These are phyloP conservation scores for Epinotia demarniana DNA, from an alignment of 2,888 invertebrate species.

Conservation along the genomic window DNA sequence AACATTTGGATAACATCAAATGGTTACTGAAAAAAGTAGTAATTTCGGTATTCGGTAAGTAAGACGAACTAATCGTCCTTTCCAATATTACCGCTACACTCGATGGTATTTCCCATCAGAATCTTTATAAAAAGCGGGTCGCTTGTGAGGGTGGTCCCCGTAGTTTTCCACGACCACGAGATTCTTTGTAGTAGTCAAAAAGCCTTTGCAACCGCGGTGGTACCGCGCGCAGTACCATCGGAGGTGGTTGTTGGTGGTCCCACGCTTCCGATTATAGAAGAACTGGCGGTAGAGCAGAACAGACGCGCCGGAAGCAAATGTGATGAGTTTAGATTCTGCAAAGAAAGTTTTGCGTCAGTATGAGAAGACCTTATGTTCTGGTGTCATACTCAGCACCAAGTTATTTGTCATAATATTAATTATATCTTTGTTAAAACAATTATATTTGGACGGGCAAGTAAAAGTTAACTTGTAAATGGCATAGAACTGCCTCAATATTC, in stretches of 20 bases:
- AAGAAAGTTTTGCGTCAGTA: constrained; percentile 3
- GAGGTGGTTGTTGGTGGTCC: constrained; percentile 43
- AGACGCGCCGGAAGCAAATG: constrained; percentile 9
- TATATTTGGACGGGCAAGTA: too few species aligned
- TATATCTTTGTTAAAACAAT: too few species aligned
- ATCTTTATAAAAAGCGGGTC: constrained; percentile 44
- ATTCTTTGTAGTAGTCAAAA: constrained; percentile 46
- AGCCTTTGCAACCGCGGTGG: constrained; percentile 54
- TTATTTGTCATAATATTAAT: too few species aligned
- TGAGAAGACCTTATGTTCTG: neutral
- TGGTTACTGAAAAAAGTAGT: too few species aligned
- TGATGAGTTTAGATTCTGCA: constrained; percentile 46
- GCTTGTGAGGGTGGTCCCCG: constrained; percentile 50
- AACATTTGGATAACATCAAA: too few species aligned
- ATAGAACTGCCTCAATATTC: neutral
- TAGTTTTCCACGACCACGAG: constrained; percentile 37
- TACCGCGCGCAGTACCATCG: constrained; percentile 56
- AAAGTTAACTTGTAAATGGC: neutral
- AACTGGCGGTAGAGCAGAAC: constrained; percentile 31
- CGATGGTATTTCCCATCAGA: constrained; percentile 47
- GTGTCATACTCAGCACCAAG: neutral
- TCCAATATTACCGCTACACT: constrained; percentile 11
- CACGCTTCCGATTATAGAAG: constrained; percentile 54
- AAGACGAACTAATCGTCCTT: neutral
- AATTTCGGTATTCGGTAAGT: neutral